A percentile compares a stretch with the other conserved stretches of the same genome.
phyloP scores from a whole-genome alignment of 2,888 invertebrate species.

The Lycia hirtaria region DNA sequence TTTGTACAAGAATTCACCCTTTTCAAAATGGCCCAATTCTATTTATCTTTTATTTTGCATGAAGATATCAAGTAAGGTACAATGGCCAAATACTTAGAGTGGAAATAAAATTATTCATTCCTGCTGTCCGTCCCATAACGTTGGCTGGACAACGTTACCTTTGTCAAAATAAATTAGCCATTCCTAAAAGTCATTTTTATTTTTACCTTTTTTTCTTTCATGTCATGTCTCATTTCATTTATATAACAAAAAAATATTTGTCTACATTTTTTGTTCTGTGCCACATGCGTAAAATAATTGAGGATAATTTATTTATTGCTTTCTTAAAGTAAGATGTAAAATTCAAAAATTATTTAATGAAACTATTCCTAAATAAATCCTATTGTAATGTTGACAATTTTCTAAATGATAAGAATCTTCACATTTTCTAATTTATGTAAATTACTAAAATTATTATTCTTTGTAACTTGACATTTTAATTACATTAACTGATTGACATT shows the following conservation, averaged over 20 bases:
- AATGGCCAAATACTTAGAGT: constrained; percentile 19
- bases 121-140: constrained; percentile 39
- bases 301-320: background rate
- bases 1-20: background rate
- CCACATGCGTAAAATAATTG: background rate
- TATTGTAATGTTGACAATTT: no score
- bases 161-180: constrained; percentile 47
- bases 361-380: no score
- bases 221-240: constrained; percentile 29
- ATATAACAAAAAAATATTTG: constrained; percentile 8
- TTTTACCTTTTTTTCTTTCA: constrained; percentile 41
- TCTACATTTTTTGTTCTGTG: background rate
- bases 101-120: constrained; percentile 42
- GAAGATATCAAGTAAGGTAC: background rate
- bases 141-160: constrained; percentile 39
- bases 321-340: no score
- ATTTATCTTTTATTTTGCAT: background rate
- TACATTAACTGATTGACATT: no score
- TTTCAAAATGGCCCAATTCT: background rate
- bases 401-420: no score
- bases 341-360: no score
- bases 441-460: no score
- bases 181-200: constrained; percentile 37
- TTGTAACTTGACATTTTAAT: no score
- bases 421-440: no score